Base-by-base conservation (phyloP, 2,113 vertebrate species). In the Balaeniceps rex region DNA sequence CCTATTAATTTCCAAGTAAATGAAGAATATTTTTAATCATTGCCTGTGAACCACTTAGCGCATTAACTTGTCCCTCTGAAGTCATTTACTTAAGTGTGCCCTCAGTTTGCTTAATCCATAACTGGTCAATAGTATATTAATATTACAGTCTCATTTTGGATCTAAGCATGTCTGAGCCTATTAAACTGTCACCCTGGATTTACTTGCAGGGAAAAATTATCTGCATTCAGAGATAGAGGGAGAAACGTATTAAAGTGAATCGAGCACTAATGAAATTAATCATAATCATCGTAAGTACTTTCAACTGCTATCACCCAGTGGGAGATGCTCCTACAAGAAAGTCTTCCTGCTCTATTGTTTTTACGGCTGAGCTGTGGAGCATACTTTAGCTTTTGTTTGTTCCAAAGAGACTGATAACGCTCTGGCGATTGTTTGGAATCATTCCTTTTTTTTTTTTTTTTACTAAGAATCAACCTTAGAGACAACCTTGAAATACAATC, bases 111-210 rank as follows among this genome's bases (percentile, higher is more conserved):
- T 96, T 98, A 98, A 98, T 98, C 96, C 90, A 97, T 96, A 97
- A 96, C 97, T 98, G 97, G 97, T 98, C 98, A 99, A 98, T 98
- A 96, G 96, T 95, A 98, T 98, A 98, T 98, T 98, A 98, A 99
- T 98, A 98, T 98, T 98, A 98, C 92, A 94, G 97, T 94, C 93
- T 98, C 97, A 98, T 98, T 98, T 95, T 2, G 46, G 98, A 97
- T 97, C 96, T 97, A 96, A 97, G 96, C 96, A 98, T 97, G 97
- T 98, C 97, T 98, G 94, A 98, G 95, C 96, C 97, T 97, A 98
- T 98, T 98, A 98, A 98, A 98, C 97, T 98, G 98, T 99, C 98
- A 98, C 89, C 97, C 86, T 96, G 96, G 97, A 98, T 99, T 99
- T 99, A 98, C 97, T 98, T 91, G 72, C 93, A 83, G 88, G 80